These are phyloP conservation scores for Porites cylindrica DNA, from an alignment of 92 coral and sea anemone species.

Conservation along the genomic window DNA sequence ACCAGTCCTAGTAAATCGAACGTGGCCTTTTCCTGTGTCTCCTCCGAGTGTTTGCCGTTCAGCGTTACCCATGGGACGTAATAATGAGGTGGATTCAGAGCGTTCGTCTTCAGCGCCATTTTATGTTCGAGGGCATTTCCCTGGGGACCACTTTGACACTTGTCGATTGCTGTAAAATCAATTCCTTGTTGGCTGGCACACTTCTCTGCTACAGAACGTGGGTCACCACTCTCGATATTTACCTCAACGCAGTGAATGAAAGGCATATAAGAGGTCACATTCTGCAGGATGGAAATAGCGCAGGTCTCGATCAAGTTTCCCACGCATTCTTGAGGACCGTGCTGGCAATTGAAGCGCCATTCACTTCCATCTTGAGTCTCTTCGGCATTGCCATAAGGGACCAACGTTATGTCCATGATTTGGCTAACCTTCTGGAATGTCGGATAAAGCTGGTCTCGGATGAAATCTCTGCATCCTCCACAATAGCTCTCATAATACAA, in stretches of 20 bases:
- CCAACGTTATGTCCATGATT: constrained; percentile 78
- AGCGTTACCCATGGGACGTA: constrained; percentile 89
- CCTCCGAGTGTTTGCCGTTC: constrained; percentile 80
- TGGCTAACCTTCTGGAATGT: constrained; percentile 72
- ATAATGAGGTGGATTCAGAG: constrained; percentile 71
- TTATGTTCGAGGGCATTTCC: constrained; percentile 82
- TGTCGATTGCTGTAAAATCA: constrained; percentile 66
- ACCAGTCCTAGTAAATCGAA: constrained; percentile 60
- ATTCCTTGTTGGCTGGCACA: constrained; percentile 70
- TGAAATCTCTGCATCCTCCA: constrained; percentile 78
- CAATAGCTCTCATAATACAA: constrained; percentile 82
- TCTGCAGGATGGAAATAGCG: constrained; percentile 67
- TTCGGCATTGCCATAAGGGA: constrained; percentile 84
- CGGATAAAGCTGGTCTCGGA: constrained; percentile 67
- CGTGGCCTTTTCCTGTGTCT: constrained; percentile 69
- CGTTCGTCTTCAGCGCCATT: constrained; percentile 85
- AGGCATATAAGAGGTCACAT: constrained; percentile 68
- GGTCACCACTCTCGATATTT: constrained; percentile 31
- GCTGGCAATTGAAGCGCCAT: constrained; percentile 82
- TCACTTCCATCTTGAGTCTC: constrained; percentile 51
- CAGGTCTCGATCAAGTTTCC: constrained; percentile 88
- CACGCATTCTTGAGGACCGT: constrained; percentile 76
- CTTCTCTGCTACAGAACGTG: constrained; percentile 50
- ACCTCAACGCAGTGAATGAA: constrained; percentile 81
- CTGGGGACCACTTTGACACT: constrained; percentile 64